These are phyloP conservation scores for Caenorhabditis auriculariae DNA, from an alignment of 2,888 invertebrate species.

Conservation along the genomic window DNA sequence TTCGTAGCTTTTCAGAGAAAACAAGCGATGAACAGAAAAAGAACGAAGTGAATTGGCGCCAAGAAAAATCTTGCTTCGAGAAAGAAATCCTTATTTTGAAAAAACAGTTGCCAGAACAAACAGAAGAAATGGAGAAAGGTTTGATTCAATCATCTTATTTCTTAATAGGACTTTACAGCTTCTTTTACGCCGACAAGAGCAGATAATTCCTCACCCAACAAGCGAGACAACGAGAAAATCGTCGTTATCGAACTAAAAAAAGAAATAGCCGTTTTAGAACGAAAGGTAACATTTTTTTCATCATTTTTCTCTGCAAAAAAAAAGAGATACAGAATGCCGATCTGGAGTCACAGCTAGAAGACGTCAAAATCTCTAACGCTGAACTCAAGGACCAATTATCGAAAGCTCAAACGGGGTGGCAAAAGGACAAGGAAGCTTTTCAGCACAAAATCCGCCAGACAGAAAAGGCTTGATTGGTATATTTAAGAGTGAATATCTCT, in stretches of 20 bases:
- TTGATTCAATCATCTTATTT: not conserved
- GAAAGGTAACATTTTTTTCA: conserved; percentile 28
- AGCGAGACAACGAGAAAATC: conserved; percentile 37
- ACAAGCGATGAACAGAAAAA: conserved; percentile 34
- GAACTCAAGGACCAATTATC: conserved; percentile 53
- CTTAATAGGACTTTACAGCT: not conserved
- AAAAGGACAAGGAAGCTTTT: conserved; percentile 54
- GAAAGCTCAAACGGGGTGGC: conserved; percentile 42
- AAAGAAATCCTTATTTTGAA: conserved; percentile 39
- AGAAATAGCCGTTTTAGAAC: conserved; percentile 45
- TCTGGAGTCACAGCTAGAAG: conserved; percentile 35
- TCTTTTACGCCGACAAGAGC: not conserved
- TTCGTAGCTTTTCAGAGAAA: conserved; percentile 20
- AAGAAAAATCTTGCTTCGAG: conserved; percentile 34
- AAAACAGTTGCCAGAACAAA: conserved; percentile 34
- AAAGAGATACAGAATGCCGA: conserved; percentile 38
- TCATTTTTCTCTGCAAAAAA: not conserved
- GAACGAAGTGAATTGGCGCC: conserved; percentile 34
- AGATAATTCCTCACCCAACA: conserved; percentile 20
- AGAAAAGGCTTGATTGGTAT: conserved; percentile 44
- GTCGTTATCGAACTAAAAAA: conserved; percentile 48
- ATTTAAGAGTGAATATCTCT: not conserved
- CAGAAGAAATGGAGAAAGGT: conserved; percentile 10
- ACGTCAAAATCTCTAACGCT: conserved; percentile 51
- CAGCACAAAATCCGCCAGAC: conserved; percentile 60